Evolutionary conservation across 1,140 invertebrate genomes (phyloP).

Genomic region (Papilio xuthus): DNA sequence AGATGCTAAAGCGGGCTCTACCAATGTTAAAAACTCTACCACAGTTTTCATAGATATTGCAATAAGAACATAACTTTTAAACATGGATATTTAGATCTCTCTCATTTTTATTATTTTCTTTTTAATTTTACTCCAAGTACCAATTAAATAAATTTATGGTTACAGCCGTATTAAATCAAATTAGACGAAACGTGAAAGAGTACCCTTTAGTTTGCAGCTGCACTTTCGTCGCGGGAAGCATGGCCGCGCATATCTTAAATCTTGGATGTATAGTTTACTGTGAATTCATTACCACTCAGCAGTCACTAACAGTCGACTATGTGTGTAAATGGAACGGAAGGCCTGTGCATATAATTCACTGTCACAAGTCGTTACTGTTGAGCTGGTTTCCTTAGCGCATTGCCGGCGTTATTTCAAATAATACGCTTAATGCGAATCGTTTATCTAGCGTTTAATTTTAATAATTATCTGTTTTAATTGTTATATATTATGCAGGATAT

Average conservation of each 20-base stretch:
- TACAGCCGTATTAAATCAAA: constrained; percentile 10
- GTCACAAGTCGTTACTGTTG: constrained; percentile 57
- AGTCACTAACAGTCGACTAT: constrained; percentile 50
- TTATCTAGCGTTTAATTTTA: not conserved
- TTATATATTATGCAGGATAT: not conserved
- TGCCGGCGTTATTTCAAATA: constrained; percentile 32
- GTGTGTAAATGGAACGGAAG: constrained; percentile 78
- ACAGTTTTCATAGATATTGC: too few species aligned
- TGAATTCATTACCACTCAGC: constrained; percentile 71
- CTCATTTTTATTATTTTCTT: too few species aligned
- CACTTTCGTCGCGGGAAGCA: constrained; percentile 53
- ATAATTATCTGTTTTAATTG: not conserved
- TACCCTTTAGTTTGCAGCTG: constrained; percentile 41
- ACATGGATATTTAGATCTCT: too few species aligned
- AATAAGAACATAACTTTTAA: too few species aligned
- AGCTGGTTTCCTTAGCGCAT: constrained; percentile 41
- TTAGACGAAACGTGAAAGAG: constrained; percentile 42
- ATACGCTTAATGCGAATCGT: constrained; percentile 20
- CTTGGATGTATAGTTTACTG: constrained; percentile 65
- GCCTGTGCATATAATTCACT: constrained; percentile 64
- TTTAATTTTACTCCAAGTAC: too few species aligned
- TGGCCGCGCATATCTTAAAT: constrained; percentile 74
- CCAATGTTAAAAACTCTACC: too few species aligned
- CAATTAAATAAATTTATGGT: too few species aligned
- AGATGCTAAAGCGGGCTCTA: too few species aligned